Conservation (phyloP, 2,797 vertebrate species). For the Ammospiza maritima region DNA sequence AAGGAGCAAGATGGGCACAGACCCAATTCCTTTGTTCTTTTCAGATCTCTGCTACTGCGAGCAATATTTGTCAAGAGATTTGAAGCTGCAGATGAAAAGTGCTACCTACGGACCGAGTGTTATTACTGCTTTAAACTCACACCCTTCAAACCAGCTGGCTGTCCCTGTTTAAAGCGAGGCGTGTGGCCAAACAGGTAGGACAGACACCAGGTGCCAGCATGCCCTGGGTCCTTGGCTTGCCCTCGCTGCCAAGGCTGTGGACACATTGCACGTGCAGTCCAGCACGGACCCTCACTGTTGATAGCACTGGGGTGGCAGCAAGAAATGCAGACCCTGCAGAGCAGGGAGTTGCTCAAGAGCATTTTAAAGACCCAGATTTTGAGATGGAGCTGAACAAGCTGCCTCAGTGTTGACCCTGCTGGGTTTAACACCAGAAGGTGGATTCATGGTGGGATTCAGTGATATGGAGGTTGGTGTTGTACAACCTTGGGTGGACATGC, state of each 20-base stretch:
- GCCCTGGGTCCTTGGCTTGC: neutral
- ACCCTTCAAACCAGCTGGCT: constrained; percentile 16
- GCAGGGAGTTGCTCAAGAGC: neutral
- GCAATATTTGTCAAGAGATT: constrained; percentile 56
- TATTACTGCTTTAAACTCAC: constrained; percentile 50
- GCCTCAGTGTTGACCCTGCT: neutral
- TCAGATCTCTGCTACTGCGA: constrained; percentile 59
- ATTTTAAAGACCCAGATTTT: neutral
- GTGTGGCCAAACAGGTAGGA: constrained; percentile 41
- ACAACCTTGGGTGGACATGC: accelerated
- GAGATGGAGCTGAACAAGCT: neutral
- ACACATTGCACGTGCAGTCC: accelerated
- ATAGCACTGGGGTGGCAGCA: neutral
- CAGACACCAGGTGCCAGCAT: neutral
- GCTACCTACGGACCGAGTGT: constrained; percentile 25
- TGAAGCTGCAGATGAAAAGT: constrained; percentile 64
- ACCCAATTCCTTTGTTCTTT: constrained; percentile 68
- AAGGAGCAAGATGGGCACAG: constrained; percentile 60
- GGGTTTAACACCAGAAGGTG: neutral
- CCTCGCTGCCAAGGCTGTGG: neutral
- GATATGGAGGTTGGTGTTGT: neutral
- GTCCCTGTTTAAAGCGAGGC: constrained; percentile 1
- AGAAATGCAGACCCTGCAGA: neutral
- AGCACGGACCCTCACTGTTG: neutral
- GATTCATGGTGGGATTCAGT: neutral